Evolutionary conservation across 2,797 vertebrate genomes (phyloP).

Genomic region (Phataginus tetradactyla): DNA sequence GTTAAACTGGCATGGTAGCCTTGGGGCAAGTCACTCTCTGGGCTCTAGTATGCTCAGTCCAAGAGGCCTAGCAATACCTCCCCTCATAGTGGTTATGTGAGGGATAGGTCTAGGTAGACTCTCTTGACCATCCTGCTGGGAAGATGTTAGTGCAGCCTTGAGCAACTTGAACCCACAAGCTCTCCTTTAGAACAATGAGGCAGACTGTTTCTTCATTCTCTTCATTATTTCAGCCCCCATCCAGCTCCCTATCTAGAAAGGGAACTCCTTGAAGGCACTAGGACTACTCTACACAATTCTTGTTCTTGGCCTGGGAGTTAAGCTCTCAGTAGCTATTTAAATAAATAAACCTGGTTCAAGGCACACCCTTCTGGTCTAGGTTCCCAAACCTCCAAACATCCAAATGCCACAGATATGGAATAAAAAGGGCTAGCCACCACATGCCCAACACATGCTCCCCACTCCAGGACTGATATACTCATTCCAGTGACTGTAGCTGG

Average conservation of each 20-base stretch:
- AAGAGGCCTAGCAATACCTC: background rate
- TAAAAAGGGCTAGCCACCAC: conserved; percentile 14
- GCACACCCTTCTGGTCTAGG: conserved; percentile 29
- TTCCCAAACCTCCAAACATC: background rate
- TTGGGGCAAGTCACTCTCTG: background rate
- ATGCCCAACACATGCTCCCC: background rate
- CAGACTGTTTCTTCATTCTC: background rate
- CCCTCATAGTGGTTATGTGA: background rate
- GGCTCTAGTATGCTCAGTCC: background rate
- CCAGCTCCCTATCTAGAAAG: background rate
- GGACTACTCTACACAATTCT: background rate
- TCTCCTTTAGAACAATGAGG: conserved; percentile 12
- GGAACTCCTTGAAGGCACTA: background rate
- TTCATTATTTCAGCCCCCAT: conserved; percentile 9
- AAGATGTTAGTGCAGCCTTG: conserved; percentile 16
- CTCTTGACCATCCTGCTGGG: background rate
- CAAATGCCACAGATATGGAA: conserved; percentile 27
- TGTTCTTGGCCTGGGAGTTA: background rate
- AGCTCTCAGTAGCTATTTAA: conserved; percentile 20
- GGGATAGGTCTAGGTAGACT: background rate
- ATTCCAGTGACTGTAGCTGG: conserved; percentile 5
- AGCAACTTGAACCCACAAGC: background rate
- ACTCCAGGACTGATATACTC: background rate
- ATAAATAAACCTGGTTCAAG: background rate
- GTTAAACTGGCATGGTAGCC: background rate